Base-by-base conservation (phyloP, 2,797 vertebrate genomes). In the Parambassis ranga region DNA sequence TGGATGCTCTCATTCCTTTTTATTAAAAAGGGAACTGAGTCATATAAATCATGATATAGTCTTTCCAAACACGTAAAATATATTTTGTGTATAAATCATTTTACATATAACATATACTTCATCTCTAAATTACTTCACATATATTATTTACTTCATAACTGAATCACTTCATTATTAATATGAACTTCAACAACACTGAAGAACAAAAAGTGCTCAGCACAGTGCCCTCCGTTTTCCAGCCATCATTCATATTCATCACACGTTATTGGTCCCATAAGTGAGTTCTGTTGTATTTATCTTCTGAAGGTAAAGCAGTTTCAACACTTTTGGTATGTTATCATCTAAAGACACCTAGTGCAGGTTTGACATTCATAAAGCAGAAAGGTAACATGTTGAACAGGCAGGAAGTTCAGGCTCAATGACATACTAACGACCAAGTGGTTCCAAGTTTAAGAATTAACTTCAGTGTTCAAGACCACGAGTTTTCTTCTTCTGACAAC, bases 111-210 rank as follows among this genome's bases (percentile, higher is more conserved):
- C 22, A 69, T 75, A 67, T 74, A 19, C 55, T 70, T 77, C 36
- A 72, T 69, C 46, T 50, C 58, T 81, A 68, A 64, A 61, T 63
- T 38, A 49, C 1, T 41, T 71, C 65, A 75, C 35, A 65, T 65
- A 46, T 48, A 67, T 55, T 15, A 56, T 52, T 38, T n/a, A 13
- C 60, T 77, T 78, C 55, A 65, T 73, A 8, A 16, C 41, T 70
- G 42, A 64, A 72, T 82, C 28, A 57, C 61, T 82, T 84, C 56
- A 72, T 79, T 53, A 58, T 57, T 7, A 7, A 70, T 74, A 69
- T 74, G 62, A 75, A 65, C 26, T n/a, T 75, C 39, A 24, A 51
- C 81, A 93, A 94, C 90, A 93, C 93, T 93, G 91, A 81, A 51
- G 62, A 87, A 84, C 77, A 80, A 89, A 79, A 92, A 92, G 93